These are phyloP conservation scores for Machimus rusticus DNA, from an alignment of 2,888 invertebrate genomes.

Conservation along the genomic window DNA sequence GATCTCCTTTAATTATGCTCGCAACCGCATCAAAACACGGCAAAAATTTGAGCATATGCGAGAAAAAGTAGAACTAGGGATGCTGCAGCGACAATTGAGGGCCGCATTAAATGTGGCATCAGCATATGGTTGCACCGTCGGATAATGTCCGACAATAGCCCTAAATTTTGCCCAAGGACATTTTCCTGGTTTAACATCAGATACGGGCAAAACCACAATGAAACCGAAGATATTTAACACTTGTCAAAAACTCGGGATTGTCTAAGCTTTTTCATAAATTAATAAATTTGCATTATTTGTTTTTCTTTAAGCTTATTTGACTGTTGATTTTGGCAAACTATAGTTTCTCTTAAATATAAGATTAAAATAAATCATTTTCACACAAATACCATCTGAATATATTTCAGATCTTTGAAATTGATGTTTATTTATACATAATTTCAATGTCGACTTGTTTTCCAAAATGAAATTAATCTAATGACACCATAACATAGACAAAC, in stretches of 20 bases:
- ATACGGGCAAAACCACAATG: background rate
- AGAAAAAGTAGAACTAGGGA: constrained; percentile 6
- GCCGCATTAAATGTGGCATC: constrained; percentile 63
- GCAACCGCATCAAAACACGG: constrained; percentile 35
- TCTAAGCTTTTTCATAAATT: background rate
- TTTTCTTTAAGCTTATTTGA: no score
- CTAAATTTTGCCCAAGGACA: constrained; percentile 40
- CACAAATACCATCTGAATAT: no score
- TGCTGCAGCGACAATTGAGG: constrained; percentile 57
- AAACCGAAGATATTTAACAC: background rate
- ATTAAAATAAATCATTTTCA: no score
- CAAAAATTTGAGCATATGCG: constrained; percentile 43
- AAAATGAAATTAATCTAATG: no score
- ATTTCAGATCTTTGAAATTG: no score
- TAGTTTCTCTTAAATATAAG: no score
- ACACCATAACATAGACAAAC: no score
- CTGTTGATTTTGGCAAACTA: no score
- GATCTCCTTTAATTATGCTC: constrained; percentile 40
- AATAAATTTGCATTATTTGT: no score
- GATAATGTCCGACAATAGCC: constrained; percentile 24
- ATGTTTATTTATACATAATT: no score
- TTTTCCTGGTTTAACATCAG: constrained; percentile 35
- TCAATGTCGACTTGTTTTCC: no score
- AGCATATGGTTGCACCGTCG: constrained; percentile 57
- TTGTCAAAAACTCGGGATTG: background rate